Conservation (phyloP, 1,140 invertebrate species). For the Metaphire vulgaris region DNA sequence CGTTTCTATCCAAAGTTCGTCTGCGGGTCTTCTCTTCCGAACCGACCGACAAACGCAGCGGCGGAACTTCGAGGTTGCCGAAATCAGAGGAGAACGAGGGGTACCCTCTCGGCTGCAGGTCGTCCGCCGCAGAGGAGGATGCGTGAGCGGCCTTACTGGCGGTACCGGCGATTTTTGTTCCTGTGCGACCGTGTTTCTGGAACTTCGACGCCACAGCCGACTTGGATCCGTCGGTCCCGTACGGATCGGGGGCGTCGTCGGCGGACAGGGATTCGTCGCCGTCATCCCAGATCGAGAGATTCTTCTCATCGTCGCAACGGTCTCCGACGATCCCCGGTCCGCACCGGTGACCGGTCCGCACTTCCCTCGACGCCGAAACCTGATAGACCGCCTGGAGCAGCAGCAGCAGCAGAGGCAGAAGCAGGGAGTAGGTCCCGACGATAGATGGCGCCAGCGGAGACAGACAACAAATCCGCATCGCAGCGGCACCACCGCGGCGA, state of each 20-base stretch:
- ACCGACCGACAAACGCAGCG: not conserved
- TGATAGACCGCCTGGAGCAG: too few species aligned
- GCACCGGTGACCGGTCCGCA: too few species aligned
- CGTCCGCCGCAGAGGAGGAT: not conserved
- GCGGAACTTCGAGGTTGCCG: not conserved
- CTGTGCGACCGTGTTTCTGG: too few species aligned
- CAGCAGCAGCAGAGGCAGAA: too few species aligned
- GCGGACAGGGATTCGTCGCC: not conserved
- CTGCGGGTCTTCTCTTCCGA: not conserved
- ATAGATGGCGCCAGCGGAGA: too few species aligned
- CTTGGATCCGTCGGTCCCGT: not conserved
- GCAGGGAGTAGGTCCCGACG: too few species aligned
- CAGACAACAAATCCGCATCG: too few species aligned
- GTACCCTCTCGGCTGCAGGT: not conserved
- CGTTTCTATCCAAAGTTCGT: not conserved
- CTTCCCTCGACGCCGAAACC: too few species aligned
- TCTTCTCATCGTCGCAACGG: too few species aligned
- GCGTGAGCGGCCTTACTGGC: not conserved
- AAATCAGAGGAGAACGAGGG: not conserved
- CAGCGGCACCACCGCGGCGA: too few species aligned
- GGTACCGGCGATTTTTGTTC: too few species aligned
- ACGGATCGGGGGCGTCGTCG: not conserved
- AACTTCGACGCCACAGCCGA: not conserved
- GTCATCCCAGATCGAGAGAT: not conserved
- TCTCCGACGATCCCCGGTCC: too few species aligned